A percentile compares a stretch with the other conserved stretches of the same genome.
These are phyloP conservation scores for Cheilosia vulpina DNA, from an alignment of 2,888 invertebrate species.

Conservation along the genomic window DNA sequence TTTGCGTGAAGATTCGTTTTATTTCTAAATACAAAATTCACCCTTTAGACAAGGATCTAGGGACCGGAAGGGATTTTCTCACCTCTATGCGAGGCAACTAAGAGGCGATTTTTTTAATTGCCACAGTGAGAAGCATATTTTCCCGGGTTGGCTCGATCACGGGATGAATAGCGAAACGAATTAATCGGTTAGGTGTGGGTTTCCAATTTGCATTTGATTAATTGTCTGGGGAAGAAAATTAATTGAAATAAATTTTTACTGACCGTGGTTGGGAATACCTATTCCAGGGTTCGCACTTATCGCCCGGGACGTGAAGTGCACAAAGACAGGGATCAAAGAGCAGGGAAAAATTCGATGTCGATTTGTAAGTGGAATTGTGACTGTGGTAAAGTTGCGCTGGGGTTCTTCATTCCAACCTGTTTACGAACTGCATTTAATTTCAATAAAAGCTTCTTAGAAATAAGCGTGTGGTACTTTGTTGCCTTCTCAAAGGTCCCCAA, in stretches of 20 bases:
- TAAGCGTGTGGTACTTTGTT: no score
- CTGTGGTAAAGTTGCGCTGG: no score
- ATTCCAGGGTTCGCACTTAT: no score
- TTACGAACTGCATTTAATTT: no score
- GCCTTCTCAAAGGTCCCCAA: no score
- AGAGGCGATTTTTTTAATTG: conserved; percentile 22
- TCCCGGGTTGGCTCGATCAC: conserved; percentile 1
- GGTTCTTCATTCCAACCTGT: no score
- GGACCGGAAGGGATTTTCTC: conserved; percentile 48
- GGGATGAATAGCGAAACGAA: conserved; percentile 8
- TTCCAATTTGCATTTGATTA: conserved; percentile 36
- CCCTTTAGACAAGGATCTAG: conserved; percentile 45
- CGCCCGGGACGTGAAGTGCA: no score
- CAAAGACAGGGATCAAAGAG: no score
- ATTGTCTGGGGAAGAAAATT: conserved; percentile 3
- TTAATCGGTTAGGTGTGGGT: conserved; percentile 11
- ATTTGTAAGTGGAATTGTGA: no score
- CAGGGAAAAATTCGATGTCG: no score
- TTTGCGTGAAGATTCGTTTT: conserved; percentile 7
- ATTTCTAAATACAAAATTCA: conserved; percentile 22
- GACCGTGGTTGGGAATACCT: neutral
- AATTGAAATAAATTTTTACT: conserved; percentile 5
- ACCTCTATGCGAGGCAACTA: conserved; percentile 2
- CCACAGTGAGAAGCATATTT: conserved; percentile 16
- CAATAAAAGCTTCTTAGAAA: no score